These are phyloP conservation scores for Cydia fagiglandana DNA, from an alignment of 1,140 invertebrate species.

Conservation along the genomic window DNA sequence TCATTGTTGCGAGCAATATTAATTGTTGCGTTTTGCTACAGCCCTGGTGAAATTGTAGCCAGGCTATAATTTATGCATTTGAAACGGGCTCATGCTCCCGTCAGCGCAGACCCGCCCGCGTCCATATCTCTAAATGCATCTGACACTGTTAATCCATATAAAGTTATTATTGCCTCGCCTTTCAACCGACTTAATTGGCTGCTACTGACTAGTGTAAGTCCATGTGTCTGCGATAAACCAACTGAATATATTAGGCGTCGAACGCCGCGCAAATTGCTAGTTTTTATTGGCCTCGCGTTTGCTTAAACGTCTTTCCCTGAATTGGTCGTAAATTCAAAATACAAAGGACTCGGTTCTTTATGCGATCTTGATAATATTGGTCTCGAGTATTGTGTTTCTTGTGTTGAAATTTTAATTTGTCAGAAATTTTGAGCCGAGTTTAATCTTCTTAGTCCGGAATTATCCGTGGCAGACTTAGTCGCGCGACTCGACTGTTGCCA, in stretches of 20 bases:
- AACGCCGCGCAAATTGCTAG: conserved; percentile 52
- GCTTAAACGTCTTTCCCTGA: conserved; percentile 60
- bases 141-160: conserved; percentile 65
- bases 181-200: conserved; percentile 60
- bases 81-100: conserved; percentile 46
- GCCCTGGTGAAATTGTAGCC: conserved; percentile 45
- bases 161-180: conserved; percentile 62
- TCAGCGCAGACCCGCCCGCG: conserved; percentile 44
- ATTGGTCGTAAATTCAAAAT: conserved; percentile 55
- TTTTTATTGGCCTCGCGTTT: conserved; percentile 60
- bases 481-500: conserved; percentile 57
- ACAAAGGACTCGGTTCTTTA: conserved; percentile 64
- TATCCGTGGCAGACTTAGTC: conserved; percentile 56
- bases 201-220: conserved; percentile 59
- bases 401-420: conserved; percentile 64
- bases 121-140: conserved; percentile 59
- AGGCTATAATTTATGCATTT: conserved; percentile 54
- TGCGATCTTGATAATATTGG: conserved; percentile 64
- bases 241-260: conserved; percentile 58
- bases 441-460: conserved; percentile 55
- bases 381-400: conserved; percentile 51
- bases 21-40: conserved; percentile 50
- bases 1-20: conserved; percentile 56
- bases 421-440: conserved; percentile 49
- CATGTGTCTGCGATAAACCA: conserved; percentile 57